Evolutionary conservation across 2,113 vertebrate genomes (phyloP).

Genomic region (Lates calcarifer): DNA sequence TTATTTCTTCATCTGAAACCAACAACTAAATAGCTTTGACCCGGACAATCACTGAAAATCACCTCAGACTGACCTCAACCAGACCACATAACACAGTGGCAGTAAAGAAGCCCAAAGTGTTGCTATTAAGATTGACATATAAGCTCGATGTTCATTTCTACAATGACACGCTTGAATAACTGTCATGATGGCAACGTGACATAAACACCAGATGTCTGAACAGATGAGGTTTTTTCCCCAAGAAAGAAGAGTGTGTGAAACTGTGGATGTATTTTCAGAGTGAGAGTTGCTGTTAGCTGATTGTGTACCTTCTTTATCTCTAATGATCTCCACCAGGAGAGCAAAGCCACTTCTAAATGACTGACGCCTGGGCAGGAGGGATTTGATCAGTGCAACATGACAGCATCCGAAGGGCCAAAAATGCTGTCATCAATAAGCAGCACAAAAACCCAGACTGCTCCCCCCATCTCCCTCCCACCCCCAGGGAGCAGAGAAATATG

Average conservation of each 20-base stretch:
- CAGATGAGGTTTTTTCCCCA: conserved; percentile 66
- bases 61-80: conserved; percentile 1
- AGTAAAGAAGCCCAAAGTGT: conserved; percentile 30
- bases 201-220: conserved; percentile 83
- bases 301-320: conserved; percentile 51
- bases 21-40: neutral
- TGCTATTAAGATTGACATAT: conserved; percentile 77
- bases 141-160: conserved; percentile 74
- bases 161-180: conserved; percentile 80
- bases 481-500: conserved; percentile 46
- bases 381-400: conserved; percentile 64
- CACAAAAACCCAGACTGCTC: conserved; percentile 34
- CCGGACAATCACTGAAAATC: neutral
- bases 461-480: neutral
- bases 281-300: conserved; percentile 14
- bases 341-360: conserved; percentile 49
- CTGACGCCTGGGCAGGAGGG: conserved; percentile 59
- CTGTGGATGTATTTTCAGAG: conserved; percentile 33
- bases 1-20: conserved; percentile 5
- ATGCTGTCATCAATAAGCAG: conserved; percentile 52
- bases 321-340: conserved; percentile 70
- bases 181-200: conserved; percentile 77
- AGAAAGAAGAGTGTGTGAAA: conserved; percentile 66
- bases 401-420: conserved; percentile 46
- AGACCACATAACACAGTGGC: neutral